Base-by-base conservation (phyloP, 2,888 invertebrate species). In the Eristalis pertinax region DNA sequence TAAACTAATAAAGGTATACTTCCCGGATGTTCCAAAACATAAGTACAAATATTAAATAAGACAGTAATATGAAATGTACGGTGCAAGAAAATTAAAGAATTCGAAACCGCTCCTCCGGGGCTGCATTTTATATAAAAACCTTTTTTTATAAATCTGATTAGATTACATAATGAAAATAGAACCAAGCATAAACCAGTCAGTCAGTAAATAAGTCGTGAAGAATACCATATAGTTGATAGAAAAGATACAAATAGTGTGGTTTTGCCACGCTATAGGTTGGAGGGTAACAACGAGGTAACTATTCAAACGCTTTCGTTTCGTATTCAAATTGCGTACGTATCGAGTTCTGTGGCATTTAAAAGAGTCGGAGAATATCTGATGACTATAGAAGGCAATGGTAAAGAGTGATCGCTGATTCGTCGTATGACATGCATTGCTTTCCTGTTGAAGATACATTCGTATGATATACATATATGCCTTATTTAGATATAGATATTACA, bases 131-230 rank as follows among this genome's bases (percentile, higher is more conserved):
- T 41, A 41, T 15, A 80, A 78, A 75, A 74, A 82, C 78, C 77
- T 82, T 78, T 41, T 26, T 77, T 75, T 69, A 82, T 58, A 62
- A 83, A 83, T 76, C 75, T 83, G 87, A 84, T 84, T 79, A 87
- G 79, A 87, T 87, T 79, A 87, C 87, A 83, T 83, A 86, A 83
- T 83, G 79, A 29, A 82, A 78, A 82, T 74, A 73, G 76, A 84
- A 85, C 76, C 84, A 75, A 67, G 38, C 41, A 41, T 4, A 41
- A 41, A 15, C 41, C 41, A 41, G 15, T 15, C 15, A 41, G 41
- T 13, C 41, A 41, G 41, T 41, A 41, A 41, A 15, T 41, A 41
- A 15, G 41, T 41, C 10, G 41, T 41, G 15, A 41, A 41, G 41
- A 41, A 41, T 41, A 41, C 41, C 41, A 41, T 41, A 15, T 41